These are phyloP conservation scores for Xiphophorus couchianus DNA, from an alignment of 2,113 vertebrate species.

Conservation along the genomic window DNA sequence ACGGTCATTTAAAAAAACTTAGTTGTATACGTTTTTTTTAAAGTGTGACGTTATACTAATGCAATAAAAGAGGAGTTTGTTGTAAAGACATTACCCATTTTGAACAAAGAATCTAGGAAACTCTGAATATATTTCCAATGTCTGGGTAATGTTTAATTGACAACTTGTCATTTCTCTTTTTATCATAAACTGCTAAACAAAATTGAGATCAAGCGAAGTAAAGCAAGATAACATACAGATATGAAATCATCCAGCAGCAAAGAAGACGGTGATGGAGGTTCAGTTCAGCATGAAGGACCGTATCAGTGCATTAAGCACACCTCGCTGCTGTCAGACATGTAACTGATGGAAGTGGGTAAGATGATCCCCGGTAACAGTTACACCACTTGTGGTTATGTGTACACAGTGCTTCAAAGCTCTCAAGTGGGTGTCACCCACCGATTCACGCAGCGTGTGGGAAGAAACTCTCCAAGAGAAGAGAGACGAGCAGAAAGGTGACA, in stretches of 20 bases:
- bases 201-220: too few relatives aligned
- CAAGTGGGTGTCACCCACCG: slow-evolving; percentile 68
- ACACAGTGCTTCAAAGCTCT: slow-evolving; percentile 71
- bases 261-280: background rate
- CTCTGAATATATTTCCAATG: too few relatives aligned
- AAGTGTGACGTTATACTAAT: too few relatives aligned
- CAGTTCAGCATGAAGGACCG: background rate
- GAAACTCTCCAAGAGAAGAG: slow-evolving; percentile 37
- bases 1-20: background rate
- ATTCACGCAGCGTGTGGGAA: slow-evolving; percentile 42
- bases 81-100: too few relatives aligned
- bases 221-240: too few relatives aligned
- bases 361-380: slow-evolving; percentile 69
- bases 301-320: slow-evolving; percentile 10
- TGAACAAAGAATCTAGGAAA: too few relatives aligned
- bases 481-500: slow-evolving; percentile 33
- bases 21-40: too few relatives aligned
- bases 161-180: too few relatives aligned
- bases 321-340: slow-evolving; percentile 48
- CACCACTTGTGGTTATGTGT: slow-evolving; percentile 68
- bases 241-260: background rate
- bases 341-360: slow-evolving; percentile 64
- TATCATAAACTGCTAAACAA: too few relatives aligned
- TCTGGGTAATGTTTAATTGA: too few relatives aligned
- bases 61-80: too few relatives aligned